Percentiles rank a stretch among this genome's conserved stretches.
phyloP scores from a whole-genome alignment of 2,797 vertebrate genomes.

The Microhierax caerulescens region DNA sequence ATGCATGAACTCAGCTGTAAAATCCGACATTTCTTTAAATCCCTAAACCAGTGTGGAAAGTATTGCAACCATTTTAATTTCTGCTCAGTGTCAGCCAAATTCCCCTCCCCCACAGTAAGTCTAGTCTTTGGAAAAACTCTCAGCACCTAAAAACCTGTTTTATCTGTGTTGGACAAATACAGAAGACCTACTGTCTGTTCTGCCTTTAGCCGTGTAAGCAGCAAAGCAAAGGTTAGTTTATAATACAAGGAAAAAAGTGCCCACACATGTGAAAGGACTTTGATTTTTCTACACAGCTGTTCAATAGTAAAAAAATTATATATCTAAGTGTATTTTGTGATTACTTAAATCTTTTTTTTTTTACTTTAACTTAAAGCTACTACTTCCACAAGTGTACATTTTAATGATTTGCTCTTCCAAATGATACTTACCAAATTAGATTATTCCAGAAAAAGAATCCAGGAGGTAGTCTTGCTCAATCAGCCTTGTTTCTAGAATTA shows the following conservation, averaged over 20 bases:
- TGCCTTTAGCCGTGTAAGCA: background rate
- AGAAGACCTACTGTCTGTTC: background rate
- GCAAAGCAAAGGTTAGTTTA: background rate
- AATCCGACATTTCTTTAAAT: background rate
- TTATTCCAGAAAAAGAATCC: slow-evolving; percentile 17
- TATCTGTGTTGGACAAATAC: background rate
- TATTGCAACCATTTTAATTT: background rate
- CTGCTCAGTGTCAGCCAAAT: background rate
- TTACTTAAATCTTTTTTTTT: background rate
- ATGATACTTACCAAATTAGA: background rate
- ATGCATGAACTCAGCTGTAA: background rate
- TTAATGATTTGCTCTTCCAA: background rate
- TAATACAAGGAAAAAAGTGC: background rate
- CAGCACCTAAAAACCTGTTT: background rate
- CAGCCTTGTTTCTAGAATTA: background rate
- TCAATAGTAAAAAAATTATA: background rate
- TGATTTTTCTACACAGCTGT: background rate
- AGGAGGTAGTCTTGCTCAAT: background rate
- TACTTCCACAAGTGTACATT: background rate
- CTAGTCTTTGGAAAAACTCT: background rate
- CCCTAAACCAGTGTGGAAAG: background rate
- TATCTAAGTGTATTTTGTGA: background rate
- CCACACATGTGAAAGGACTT: accelerated
- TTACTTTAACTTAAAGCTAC: background rate
- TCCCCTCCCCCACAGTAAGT: accelerated